Conservation (phyloP, 2,113 vertebrate genomes). For the Aix galericulata region DNA sequence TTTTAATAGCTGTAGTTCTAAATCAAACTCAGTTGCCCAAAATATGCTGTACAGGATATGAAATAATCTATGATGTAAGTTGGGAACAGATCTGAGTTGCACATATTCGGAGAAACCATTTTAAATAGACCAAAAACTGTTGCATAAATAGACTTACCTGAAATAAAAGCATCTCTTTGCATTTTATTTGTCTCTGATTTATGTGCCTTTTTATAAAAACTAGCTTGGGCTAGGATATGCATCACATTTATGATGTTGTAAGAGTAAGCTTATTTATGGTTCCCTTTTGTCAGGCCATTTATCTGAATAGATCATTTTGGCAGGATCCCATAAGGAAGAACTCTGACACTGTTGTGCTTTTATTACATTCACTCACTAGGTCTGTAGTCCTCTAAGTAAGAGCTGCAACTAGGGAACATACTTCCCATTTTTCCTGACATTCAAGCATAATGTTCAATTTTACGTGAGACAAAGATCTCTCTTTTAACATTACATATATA, state of each 20-base stretch:
- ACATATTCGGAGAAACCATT: not conserved
- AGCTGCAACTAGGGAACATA: not conserved
- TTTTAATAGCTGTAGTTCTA: constrained; percentile 26
- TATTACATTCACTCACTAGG: not conserved
- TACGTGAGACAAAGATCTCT: not conserved
- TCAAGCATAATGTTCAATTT: not conserved
- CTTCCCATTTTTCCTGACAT: not conserved
- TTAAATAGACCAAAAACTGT: not conserved
- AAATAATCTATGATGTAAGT: constrained; percentile 12
- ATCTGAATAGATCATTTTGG: constrained; percentile 26
- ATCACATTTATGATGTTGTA: constrained; percentile 29
- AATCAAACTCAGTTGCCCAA: not conserved
- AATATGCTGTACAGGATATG: not conserved
- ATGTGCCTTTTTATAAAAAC: constrained; percentile 49
- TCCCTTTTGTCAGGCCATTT: constrained; percentile 44
- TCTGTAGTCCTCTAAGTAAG: not conserved
- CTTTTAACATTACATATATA: not conserved
- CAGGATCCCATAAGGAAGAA: not conserved
- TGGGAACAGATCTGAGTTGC: constrained; percentile 9
- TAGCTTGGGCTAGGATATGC: constrained; percentile 7
- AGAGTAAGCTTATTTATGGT: constrained; percentile 41
- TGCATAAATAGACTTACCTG: constrained; percentile 25
- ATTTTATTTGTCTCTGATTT: constrained; percentile 58
- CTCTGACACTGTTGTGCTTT: not conserved
- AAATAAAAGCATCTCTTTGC: constrained; percentile 22